These are phyloP conservation scores for Azorinus chamasolen DNA, from an alignment of 2,888 invertebrate species.

Conservation along the genomic window DNA sequence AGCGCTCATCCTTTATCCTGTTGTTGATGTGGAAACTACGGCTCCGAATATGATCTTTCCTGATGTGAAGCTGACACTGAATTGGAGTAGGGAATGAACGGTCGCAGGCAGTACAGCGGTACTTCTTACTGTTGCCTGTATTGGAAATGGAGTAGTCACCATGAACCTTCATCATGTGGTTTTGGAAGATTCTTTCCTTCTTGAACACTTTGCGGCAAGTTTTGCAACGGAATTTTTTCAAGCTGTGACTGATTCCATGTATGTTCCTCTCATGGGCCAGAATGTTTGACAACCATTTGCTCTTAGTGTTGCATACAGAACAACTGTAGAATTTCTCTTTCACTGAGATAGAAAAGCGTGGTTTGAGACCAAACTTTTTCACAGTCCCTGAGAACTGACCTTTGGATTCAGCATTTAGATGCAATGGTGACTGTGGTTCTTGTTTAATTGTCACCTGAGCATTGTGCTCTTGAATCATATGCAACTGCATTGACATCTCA, in stretches of 20 bases:
- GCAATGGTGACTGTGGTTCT: constrained; percentile 61
- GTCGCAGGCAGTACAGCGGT: constrained; percentile 83
- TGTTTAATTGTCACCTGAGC: constrained; percentile 81
- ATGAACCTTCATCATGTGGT: constrained; percentile 65
- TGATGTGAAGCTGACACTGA: constrained; percentile 80
- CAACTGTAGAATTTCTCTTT: constrained; percentile 92
- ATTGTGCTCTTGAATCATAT: constrained; percentile 87
- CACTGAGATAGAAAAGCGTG: constrained; percentile 63
- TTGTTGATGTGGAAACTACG: constrained; percentile 71
- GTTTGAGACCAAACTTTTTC: constrained; percentile 64
- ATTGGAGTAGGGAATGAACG: constrained; percentile 79
- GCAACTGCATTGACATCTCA: constrained; percentile 86
- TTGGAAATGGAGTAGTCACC: constrained; percentile 54
- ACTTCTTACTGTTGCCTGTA: constrained; percentile 66
- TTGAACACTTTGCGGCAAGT: constrained; percentile 84
- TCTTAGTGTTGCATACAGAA: constrained; percentile 95
- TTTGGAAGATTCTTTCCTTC: constrained; percentile 79
- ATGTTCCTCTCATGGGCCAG: constrained; percentile 95
- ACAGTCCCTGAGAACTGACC: constrained; percentile 61
- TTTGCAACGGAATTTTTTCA: constrained; percentile 79
- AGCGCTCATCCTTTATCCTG: constrained; percentile 66
- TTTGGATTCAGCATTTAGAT: constrained; percentile 41
- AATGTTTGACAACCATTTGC: constrained; percentile 95
- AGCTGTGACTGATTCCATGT: constrained; percentile 69
- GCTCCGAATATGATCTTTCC: constrained; percentile 79